Base-by-base conservation (phyloP, 2,888 invertebrate species). In the Hyppa rectilinea region DNA sequence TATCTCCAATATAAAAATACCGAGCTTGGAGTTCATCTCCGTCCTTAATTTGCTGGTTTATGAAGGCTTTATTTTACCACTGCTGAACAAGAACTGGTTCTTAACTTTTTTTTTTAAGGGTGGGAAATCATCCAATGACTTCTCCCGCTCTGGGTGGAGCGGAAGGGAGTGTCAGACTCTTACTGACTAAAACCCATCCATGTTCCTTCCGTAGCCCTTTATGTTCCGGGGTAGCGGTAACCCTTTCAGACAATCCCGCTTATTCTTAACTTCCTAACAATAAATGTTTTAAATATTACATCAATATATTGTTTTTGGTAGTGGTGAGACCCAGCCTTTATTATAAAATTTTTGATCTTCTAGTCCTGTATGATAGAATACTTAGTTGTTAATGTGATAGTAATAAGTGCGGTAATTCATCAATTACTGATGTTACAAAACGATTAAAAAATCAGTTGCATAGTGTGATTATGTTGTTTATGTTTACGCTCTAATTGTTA, bases 321-420 rank as follows among this genome's bases (percentile, higher is more conserved):
- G 73, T 79, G 71, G 69, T 66, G 31, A 67, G 74, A 71, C 63
- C 47, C 60, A 66, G 53, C 65, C 64, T 64, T 61, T 29, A 68
- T 63, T 64, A 72, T 72, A 68, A 81, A 75, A 80, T 50, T 31
- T 64, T 75, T 80, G 82, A 85, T 85, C 90, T 92, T 95, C 95
- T 95, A 95, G 95, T 95, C 95, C 88, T 86, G 71, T 92, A 91
- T 85, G 55, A 88, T 82, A 84, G 68, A 76, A 87, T 91, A 92
- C 80, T 84, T 80, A 78, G 72, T 63, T 63, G 67, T 78, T 77
- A 81, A 80, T 71, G 65, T 77, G 69, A 71, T 86, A 87, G 83
- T 84, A 81, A 84, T 88, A 88, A 87, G 84, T 75, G 60, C 68
- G 84, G 82, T 80, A 56, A 82, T 69, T 83, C 79, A 55, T 64